Base-by-base conservation (phyloP, 2,888 invertebrate species). In the Nycteola revayana region DNA sequence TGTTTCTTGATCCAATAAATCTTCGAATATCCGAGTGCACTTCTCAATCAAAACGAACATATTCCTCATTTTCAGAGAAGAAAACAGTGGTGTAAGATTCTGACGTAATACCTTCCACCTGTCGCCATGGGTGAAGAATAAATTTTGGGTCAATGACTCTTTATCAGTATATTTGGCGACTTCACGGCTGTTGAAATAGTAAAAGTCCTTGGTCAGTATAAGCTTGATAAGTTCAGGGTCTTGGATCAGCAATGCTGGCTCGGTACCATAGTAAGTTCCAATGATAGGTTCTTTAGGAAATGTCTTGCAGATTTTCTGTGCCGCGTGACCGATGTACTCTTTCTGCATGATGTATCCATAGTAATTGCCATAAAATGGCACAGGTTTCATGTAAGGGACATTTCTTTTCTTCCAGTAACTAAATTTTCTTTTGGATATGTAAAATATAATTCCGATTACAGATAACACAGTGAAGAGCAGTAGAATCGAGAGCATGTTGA, bases 61-160 rank as follows among this genome's bases (percentile, higher is more conserved):
- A 6, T 65, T 73, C 36, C 61, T 78, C 61, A 79, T 72, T 44
- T 79, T 79, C 0, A 66, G 49, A 0, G 71, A 60, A 0, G 81
- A 61, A 42, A 78, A 83, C 0, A 81, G 30, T 0, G 74, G 70
- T 0, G 72, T 69, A 5, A 75, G 36, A 21, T 75, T 77, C 24
- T 78, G 78, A 0, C 81, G 54, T 0, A 68, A 10, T 0, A 74
- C 49, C 27, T 69, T 76, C 79, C 81, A 82, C n/a, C 44, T 37
- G 40, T 79, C 73, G 0, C 79, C 79, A 9, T 61, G 37, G 0
- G 43, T 49, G 38, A 65, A 69, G 40, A 78, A 79, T 1, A 81
- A 24, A 10, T 61, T 70, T 9, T 54, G 51, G 0, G 68, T 64
- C 0, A 62, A 5, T 0, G 44, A 17, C 46, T 80, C 79, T 1